Evolutionary conservation across 2,888 invertebrate species (phyloP), one percentile per base, ranked within the genome.

Genomic region (Drosophila buzzatii): DNA sequence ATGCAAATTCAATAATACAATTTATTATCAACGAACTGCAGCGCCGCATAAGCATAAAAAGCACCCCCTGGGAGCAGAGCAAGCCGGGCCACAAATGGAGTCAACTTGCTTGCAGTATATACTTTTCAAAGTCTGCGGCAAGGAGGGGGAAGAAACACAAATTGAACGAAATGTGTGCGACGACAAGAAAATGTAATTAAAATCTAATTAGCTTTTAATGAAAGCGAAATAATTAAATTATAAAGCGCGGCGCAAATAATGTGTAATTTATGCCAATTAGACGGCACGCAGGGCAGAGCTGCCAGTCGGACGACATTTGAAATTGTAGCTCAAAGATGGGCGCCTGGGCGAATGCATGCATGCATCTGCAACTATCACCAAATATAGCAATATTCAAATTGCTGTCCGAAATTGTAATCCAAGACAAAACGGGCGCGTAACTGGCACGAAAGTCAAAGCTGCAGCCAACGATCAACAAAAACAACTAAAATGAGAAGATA

Each of bases 131-230:
- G 44, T 2, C 44, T 14, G 12, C 12, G 20, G 14, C 51, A 35
- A 0, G 3, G 53, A 8, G 16, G 2, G 37, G 23, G 37, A 27
- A 41, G 41, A n/a, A 31, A 12, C 20, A 27, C 39, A 56, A 64
- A 64, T 57, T 45, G 35, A 57, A 57, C 57, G 59, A 58, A 79
- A 61, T 65, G 65, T 44, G 52, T 58, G 53, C 61, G 64, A 51
- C 56, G 62, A 66, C 64, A 65, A 60, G 76, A 70, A 70, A 80
- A 75, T 65, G 78, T 82, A 90, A 90, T 87, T 90, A 89, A 83
- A 86, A 69, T 70, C 80, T 79, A 90, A 87, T 87, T 87, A 82
- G 82, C 53, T 70, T 84, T 90, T 86, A 82, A 86, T 90, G 83
- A 90, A 82, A 80, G 84, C 75, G 78, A 72, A 74, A 70, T 87